phyloP scores from a whole-genome alignment of 2,113 vertebrate species.

The Limnothrissa miodon region DNA sequence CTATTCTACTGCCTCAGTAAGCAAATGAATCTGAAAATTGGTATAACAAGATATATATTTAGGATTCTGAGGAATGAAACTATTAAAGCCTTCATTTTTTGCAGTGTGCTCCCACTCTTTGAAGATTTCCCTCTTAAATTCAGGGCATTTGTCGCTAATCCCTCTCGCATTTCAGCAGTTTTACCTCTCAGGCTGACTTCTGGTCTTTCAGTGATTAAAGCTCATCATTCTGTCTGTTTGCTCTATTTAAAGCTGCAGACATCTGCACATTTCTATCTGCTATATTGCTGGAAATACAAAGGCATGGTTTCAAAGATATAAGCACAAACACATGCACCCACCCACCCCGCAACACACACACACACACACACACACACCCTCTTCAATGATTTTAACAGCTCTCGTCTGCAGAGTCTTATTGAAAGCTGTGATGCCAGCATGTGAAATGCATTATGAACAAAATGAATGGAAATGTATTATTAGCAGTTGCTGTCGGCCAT shows the following conservation, averaged over 20 bases:
- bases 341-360: too few species aligned
- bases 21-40: too few species aligned
- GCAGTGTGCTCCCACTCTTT: background rate
- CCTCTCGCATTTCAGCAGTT: background rate
- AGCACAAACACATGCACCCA: background rate
- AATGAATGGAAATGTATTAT: conserved; percentile 34
- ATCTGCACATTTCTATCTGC: background rate
- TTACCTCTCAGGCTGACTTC: background rate
- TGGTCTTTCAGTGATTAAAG: conserved; percentile 1
- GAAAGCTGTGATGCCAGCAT: conserved; percentile 20
- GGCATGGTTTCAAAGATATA: background rate
- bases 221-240: background rate
- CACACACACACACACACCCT: too few species aligned
- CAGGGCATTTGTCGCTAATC: background rate
- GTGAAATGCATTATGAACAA: conserved; percentile 26
- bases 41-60: too few species aligned
- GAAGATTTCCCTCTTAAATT: background rate
- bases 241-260: background rate
- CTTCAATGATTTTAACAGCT: background rate
- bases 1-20: too few species aligned
- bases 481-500: conserved; percentile 26
- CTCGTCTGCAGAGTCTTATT: background rate
- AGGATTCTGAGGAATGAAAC: too few species aligned
- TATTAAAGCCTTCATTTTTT: too few species aligned
- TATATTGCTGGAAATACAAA: background rate